Base-by-base conservation (phyloP, 2,113 vertebrate species). In the Chroicocephalus ridibundus region DNA sequence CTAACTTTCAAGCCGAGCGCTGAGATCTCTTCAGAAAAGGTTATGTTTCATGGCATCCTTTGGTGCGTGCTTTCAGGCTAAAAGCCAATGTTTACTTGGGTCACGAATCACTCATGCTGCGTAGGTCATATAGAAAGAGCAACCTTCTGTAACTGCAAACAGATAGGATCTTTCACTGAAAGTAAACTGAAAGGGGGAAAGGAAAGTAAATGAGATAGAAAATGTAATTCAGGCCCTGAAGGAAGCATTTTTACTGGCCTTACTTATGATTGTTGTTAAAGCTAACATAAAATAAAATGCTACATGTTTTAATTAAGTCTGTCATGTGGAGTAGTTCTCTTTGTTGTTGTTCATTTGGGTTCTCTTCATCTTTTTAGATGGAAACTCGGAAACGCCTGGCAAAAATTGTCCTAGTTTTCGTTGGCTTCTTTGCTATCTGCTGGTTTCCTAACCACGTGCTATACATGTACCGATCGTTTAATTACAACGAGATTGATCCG, bases 381-480 rank as follows among this genome's bases (percentile, higher is more conserved):
- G 99, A 99, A 97, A 99, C 99, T 24, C 98, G 99, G 96, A 99
- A 99, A 95, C 99, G 99, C 9, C 98, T 99, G 97, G 99, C 99
- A 57, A 99, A 99, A 98, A 99, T 99, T n/a, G 99, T 99, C 71
- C 95, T 99, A 60, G 99, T 99, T 60, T 99, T 99, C 19, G 99
- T 99, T 93, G 99, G 98, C 44, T 98, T 99, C 85, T 99, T 99
- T 69, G 98, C 99, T 18, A 88, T 99, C 61, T 99, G 99, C 92
- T 99, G 99, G 99, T 98, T 99, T 95, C 99, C 99, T 77, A 99
- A 99, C 91, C 99, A 99, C 7, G 96, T 99, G 32, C 98, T 99
- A 15, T 99, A 99, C 97, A 97, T 99, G 98, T 99, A 99, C 93
- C 98, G 99, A 62, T 99, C 99, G 93, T 99, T 99, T 96, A 98